Base-by-base conservation (phyloP, 1,140 invertebrate genomes). In the Drosophila nebulosa region DNA sequence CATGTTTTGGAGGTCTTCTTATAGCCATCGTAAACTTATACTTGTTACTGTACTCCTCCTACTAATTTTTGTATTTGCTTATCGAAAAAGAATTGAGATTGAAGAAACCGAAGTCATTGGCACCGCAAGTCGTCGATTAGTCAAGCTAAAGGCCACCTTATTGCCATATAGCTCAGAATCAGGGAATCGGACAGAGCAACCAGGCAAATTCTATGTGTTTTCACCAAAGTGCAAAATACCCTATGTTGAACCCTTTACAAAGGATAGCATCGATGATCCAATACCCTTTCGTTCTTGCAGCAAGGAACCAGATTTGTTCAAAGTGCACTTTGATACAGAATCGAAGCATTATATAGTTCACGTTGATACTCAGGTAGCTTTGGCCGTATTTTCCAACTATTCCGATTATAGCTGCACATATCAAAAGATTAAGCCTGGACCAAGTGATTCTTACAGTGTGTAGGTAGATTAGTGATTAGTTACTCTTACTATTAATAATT, bases 241-340 rank as follows among this genome's bases (percentile, higher is more conserved):
- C 1, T 93, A 94, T 46, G 90, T 95, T 21, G 92, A 96, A 79
- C 94, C 95, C 0, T 93, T 94, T 69, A 93, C 95, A 64, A 78
- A 92, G 2, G 94, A 94, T 6, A 93, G 95, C 3, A 92, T 91
- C 36, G 81, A 30, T 92, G 93, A 52, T 92, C 94, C 10, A 91
- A 92, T 30, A 92, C 93, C 22, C 90, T 92, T 35, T 36, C 91
- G 94, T 18, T 39, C 90, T 0, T 96, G 95, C 73, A 90, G 92
- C 2, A 90, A 85, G 39, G 75, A 90, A 10, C 35, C 63, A 0
- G 78, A 91, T 2, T 74, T 95, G 6, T 92, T 93, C 21, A 74
- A 74, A 0, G 83, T 93, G 12, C 53, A 61, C 0, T 90, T 83
- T 22, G 80, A 93, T 32, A 4, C 7, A 0, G 10, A 16, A 1